Evolutionary conservation across 2,888 invertebrate species (phyloP).

Genomic region (Drosophila vallismaia): DNA sequence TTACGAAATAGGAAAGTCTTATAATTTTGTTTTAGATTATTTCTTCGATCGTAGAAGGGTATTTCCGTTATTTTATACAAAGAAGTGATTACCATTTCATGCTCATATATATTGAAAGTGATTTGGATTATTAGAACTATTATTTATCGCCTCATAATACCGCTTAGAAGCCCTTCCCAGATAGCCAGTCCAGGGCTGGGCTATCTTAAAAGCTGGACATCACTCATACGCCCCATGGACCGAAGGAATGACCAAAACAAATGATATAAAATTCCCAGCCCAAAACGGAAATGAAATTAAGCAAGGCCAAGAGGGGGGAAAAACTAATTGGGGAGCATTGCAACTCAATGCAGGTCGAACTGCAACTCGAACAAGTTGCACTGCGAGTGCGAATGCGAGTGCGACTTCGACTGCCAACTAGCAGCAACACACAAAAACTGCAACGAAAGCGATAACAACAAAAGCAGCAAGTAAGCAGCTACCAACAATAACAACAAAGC

Average conservation of each 20-base stretch:
- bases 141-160: not conserved
- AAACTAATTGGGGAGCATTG: conserved; percentile 33
- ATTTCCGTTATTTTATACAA: too few species aligned
- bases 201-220: conserved; percentile 16
- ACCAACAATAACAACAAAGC: conserved; percentile 24
- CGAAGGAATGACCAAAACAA: conserved; percentile 57
- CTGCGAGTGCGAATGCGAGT: conserved; percentile 17
- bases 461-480: conserved; percentile 1
- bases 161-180: not conserved
- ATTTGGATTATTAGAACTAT: not conserved
- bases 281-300: conserved; percentile 30
- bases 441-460: conserved; percentile 39
- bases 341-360: conserved; percentile 45
- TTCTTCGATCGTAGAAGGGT: too few species aligned
- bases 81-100: not conserved
- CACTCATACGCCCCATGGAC: conserved; percentile 38
- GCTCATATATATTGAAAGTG: not conserved
- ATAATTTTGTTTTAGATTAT: too few species aligned
- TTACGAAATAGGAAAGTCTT: too few species aligned
- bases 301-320: conserved; percentile 3
- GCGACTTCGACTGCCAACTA: conserved; percentile 30
- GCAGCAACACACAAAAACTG: conserved; percentile 8
- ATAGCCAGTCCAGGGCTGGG: not conserved
- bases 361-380: conserved; percentile 64
- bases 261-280: conserved; percentile 26